Evolutionary conservation across 2,113 vertebrate genomes (phyloP).

Genomic region (Eulemur macaco): DNA sequence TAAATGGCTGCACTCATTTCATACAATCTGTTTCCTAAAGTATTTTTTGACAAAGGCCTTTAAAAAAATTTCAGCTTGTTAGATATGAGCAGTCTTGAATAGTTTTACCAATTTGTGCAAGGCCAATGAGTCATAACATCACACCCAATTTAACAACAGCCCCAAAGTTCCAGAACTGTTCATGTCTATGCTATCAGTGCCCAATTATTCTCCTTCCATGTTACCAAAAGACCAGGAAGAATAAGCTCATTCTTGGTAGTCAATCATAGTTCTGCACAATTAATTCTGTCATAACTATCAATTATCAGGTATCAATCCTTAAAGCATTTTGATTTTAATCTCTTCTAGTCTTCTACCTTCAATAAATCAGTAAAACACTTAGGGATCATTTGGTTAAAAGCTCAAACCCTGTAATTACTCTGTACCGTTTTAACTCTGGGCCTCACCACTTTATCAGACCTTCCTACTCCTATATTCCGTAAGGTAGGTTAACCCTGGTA

Average conservation of each 20-base stretch:
- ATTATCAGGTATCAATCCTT: not conserved
- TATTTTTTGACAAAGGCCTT: not conserved
- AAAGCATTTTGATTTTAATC: not conserved
- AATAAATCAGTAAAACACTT: not conserved
- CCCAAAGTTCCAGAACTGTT: not conserved
- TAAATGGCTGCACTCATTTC: not conserved
- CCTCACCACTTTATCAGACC: not conserved
- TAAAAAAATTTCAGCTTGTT: conserved; percentile 20
- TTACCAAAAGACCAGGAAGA: not conserved
- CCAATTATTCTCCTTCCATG: not conserved
- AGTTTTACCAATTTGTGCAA: not conserved
- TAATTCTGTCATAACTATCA: not conserved
- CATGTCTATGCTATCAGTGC: not conserved
- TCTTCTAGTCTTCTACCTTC: not conserved
- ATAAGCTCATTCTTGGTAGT: conserved; percentile 1
- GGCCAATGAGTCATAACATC: conserved; percentile 15
- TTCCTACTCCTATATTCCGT: not conserved
- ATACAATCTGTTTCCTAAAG: conserved; percentile 23
- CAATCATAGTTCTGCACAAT: not conserved
- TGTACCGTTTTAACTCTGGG: not conserved
- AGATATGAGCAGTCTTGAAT: not conserved
- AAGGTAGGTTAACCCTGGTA: not conserved
- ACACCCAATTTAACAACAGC: not conserved
- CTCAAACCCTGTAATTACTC: not conserved
- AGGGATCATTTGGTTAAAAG: not conserved